phyloP scores from a whole-genome alignment of 1,140 invertebrate genomes.

The Drosophila albomicans region DNA sequence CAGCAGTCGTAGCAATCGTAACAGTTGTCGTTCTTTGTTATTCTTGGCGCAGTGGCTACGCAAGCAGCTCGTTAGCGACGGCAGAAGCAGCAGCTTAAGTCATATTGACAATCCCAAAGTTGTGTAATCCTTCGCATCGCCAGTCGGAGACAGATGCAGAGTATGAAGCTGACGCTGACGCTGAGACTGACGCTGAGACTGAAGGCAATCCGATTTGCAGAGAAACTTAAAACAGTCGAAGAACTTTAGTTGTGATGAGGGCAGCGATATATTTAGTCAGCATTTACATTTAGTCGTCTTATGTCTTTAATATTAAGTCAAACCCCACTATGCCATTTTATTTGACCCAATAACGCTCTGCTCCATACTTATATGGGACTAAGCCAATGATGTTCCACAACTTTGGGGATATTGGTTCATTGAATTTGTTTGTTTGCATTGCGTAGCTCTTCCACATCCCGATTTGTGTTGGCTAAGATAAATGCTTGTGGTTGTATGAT shows the following conservation, averaged over 20 bases:
- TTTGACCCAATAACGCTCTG: slow-evolving; percentile 44
- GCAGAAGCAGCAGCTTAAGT: slow-evolving; percentile 58
- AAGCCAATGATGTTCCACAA: slow-evolving; percentile 45
- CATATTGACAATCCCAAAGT: slow-evolving; percentile 68
- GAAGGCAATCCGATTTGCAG: slow-evolving; percentile 54
- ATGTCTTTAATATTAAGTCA: slow-evolving; percentile 55
- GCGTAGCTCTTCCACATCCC: slow-evolving; percentile 12
- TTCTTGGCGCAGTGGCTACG: slow-evolving; percentile 72
- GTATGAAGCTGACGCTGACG: no score
- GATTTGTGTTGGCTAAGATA: slow-evolving; percentile 32
- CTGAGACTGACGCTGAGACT: background rate
- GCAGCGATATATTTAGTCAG: slow-evolving; percentile 60
- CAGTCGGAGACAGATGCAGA: slow-evolving; percentile 14
- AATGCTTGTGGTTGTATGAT: slow-evolving; percentile 34
- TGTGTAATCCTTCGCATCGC: slow-evolving; percentile 67
- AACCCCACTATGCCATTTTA: background rate
- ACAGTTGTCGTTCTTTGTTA: slow-evolving; percentile 54
- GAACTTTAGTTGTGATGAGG: slow-evolving; percentile 39
- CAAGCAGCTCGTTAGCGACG: slow-evolving; percentile 69
- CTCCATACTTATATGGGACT: slow-evolving; percentile 41
- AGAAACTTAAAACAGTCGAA: slow-evolving; percentile 17
- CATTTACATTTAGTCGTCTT: slow-evolving; percentile 69
- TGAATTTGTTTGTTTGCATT: slow-evolving; percentile 61
- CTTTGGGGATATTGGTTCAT: slow-evolving; percentile 30
- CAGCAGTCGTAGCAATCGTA: background rate